These are phyloP conservation scores for Orchesella cincta DNA, from an alignment of 1,140 invertebrate genomes.

Conservation along the genomic window DNA sequence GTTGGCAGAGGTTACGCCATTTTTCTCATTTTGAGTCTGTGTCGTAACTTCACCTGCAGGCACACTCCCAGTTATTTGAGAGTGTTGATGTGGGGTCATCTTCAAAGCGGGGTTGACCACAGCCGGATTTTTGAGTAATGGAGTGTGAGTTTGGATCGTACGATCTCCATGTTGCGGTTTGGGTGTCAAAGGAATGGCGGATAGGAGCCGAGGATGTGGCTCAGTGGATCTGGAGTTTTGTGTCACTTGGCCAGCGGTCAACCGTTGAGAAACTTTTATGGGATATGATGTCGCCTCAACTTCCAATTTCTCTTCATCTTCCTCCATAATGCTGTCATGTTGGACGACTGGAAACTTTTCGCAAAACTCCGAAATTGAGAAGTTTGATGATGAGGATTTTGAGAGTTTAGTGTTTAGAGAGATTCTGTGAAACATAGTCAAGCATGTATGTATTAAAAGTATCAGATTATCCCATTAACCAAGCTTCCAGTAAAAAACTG, in stretches of 20 bases:
- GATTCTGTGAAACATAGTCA: too few species aligned
- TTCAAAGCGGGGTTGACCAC: neutral
- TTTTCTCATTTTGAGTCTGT: neutral
- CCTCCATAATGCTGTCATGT: constrained; percentile 20
- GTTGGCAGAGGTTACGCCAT: neutral
- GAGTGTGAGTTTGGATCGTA: neutral
- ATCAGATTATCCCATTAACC: too few species aligned
- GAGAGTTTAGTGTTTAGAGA: constrained; percentile 47
- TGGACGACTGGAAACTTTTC: constrained; percentile 45
- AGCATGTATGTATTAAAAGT: too few species aligned
- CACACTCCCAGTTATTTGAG: neutral
- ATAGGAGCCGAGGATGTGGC: neutral
- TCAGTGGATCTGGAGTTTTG: neutral
- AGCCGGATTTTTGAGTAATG: neutral
- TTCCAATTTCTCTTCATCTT: constrained; percentile 21
- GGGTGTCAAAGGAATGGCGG: neutral
- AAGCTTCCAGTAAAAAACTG: too few species aligned
- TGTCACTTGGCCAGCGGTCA: neutral
- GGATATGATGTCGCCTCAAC: constrained; percentile 6
- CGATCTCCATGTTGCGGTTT: too few species aligned
- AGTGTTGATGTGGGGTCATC: neutral
- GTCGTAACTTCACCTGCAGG: neutral
- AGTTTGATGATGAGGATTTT: constrained; percentile 49
- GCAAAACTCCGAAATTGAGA: constrained; percentile 50
- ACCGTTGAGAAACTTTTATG: neutral